Conservation (phyloP, 2,888 invertebrate species). For the Pogonocherus hispidulus region DNA sequence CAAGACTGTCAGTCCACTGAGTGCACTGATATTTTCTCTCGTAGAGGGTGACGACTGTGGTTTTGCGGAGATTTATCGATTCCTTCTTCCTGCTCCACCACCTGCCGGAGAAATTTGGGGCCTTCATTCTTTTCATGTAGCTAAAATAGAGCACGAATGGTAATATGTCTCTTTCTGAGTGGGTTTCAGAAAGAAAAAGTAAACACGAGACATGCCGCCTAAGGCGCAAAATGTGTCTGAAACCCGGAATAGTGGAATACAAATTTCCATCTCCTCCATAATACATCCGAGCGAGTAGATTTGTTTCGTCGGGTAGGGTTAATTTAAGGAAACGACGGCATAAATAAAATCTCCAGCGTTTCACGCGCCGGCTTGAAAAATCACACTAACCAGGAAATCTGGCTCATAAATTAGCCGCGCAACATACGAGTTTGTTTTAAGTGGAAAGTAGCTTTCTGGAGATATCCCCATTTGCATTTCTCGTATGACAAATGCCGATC, state of each 20-base stretch:
- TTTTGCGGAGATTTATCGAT: no score
- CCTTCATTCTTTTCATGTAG: no score
- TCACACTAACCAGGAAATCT: conserved; percentile 26
- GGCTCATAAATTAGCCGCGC: conserved; percentile 24
- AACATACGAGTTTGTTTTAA: conserved; percentile 27
- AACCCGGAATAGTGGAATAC: not conserved
- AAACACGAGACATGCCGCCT: not conserved
- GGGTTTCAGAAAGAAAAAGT: not conserved
- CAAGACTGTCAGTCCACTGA: no score
- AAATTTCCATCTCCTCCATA: conserved; percentile 16
- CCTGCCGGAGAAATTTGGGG: no score
- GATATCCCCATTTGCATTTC: conserved; percentile 55
- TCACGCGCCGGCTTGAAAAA: conserved; percentile 26
- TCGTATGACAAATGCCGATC: conserved; percentile 55
- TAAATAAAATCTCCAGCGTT: conserved; percentile 20
- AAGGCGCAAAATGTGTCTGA: not conserved
- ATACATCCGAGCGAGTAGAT: conserved; percentile 17
- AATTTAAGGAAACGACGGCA: conserved; percentile 24
- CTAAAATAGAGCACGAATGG: not conserved
- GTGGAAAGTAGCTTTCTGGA: conserved; percentile 42
- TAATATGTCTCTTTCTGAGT: not conserved
- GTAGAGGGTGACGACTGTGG: no score
- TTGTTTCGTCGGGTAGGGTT: conserved; percentile 20
- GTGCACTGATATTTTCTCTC: no score
- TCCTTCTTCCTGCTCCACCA: no score